These are phyloP conservation scores for Stictocephala bisonia DNA, from an alignment of 2,888 invertebrate genomes.

Conservation along the genomic window DNA sequence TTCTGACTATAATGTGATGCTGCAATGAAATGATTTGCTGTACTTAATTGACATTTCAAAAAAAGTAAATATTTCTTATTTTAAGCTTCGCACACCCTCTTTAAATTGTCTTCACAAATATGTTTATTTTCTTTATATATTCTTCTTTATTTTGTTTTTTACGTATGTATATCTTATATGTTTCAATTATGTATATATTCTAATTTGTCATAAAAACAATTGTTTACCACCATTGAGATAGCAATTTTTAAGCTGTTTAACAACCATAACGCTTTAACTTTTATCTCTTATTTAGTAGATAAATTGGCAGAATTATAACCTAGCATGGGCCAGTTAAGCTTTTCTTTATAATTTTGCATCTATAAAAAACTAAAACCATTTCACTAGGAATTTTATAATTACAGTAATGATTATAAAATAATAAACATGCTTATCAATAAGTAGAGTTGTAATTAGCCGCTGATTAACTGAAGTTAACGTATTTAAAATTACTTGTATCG, in stretches of 20 bases:
- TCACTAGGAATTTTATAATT: no score
- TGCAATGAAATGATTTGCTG: conserved; percentile 15
- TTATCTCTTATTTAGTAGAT: no score
- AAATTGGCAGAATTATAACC: no score
- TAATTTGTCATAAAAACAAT: conserved; percentile 2
- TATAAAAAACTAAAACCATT: no score
- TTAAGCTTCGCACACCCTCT: background rate
- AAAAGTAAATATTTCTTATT: background rate
- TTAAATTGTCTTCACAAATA: background rate
- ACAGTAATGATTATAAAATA: no score
- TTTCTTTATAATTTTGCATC: no score
- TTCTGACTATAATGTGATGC: conserved; percentile 17
- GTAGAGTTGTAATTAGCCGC: no score
- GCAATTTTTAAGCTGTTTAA: conserved; percentile 12
- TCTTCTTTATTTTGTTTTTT: background rate
- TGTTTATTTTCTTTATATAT: background rate
- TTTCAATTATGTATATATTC: background rate
- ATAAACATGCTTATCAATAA: no score
- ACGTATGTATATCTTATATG: background rate
- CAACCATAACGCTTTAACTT: no score
- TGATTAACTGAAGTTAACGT: no score
- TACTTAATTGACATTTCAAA: background rate
- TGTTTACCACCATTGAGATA: conserved; percentile 35
- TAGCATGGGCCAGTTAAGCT: no score
- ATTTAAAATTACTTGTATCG: no score